A percentile compares a stretch with the other conserved stretches of the same genome.
phyloP scores from a whole-genome alignment of 2,113 vertebrate species.

The Lampris incognitus region DNA sequence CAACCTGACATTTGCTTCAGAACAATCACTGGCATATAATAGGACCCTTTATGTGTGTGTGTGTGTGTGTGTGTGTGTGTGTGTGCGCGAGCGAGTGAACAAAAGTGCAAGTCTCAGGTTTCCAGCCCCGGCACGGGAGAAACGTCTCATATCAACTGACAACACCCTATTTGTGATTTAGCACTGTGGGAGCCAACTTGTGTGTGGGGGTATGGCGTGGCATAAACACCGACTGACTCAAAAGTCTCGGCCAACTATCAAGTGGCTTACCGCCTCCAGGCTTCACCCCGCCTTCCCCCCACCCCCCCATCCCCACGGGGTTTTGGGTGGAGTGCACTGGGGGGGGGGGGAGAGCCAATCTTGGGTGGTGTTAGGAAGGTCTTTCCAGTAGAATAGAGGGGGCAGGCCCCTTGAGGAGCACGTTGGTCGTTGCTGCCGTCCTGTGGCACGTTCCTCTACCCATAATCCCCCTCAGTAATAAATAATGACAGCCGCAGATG shows the following conservation, averaged over 20 bases:
- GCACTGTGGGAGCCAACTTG: conserved; percentile 7
- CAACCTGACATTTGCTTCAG: background rate
- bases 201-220: conserved; percentile 4
- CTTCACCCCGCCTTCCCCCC: background rate
- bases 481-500: conserved; percentile 88
- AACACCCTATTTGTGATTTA: conserved; percentile 16
- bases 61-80: background rate
- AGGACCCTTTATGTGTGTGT: background rate
- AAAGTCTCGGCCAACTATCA: background rate
- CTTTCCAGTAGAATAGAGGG: conserved; percentile 4
- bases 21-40: background rate
- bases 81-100: background rate
- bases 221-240: conserved; percentile 23
- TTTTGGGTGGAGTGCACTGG: conserved; percentile 8
- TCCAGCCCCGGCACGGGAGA: background rate
- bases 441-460: conserved; percentile 39
- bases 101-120: background rate
- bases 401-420: conserved; percentile 22
- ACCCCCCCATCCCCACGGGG: conserved; percentile 12
- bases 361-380: conserved; percentile 21
- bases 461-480: conserved; percentile 82
- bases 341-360: background rate
- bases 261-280: conserved; percentile 7
- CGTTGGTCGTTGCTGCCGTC: conserved; percentile 5
- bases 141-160: background rate